Evolutionary conservation across 1,140 invertebrate species (phyloP).

Genomic region (Anoplolepis gracilipes): DNA sequence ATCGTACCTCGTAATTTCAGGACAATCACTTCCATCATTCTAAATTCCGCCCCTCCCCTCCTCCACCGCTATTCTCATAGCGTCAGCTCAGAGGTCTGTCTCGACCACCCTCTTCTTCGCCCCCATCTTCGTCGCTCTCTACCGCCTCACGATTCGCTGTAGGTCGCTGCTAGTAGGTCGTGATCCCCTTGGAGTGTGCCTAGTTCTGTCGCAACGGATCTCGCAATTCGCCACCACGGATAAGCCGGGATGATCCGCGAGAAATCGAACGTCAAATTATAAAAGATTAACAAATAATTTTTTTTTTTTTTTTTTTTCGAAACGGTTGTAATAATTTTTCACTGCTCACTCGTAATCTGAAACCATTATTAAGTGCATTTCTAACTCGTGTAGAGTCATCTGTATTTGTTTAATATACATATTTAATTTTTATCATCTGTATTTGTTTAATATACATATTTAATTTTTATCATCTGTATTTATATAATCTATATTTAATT

Average conservation of each 20-base stretch:
- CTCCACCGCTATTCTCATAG: slow-evolving; percentile 52
- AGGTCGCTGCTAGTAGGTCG: slow-evolving; percentile 39
- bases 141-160: neutral
- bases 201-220: slow-evolving; percentile 61
- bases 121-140: neutral
- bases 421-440: too few relatives aligned
- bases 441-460: neutral
- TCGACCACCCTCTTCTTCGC: slow-evolving; percentile 19
- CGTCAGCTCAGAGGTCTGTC: slow-evolving; percentile 57
- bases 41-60: slow-evolving; percentile 58
- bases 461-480: slow-evolving; percentile 3
- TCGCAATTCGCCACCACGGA: slow-evolving; percentile 54
- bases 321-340: neutral
- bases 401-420: too few relatives aligned
- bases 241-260: slow-evolving; percentile 41
- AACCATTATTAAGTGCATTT: neutral
- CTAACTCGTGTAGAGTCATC: too few relatives aligned
- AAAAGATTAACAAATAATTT: slow-evolving; percentile 20
- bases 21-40: slow-evolving; percentile 70
- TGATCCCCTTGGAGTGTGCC: slow-evolving; percentile 63
- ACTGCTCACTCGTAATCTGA: too few relatives aligned
- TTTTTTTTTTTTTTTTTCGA: too few relatives aligned
- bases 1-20: slow-evolving; percentile 68
- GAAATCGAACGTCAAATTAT: slow-evolving; percentile 19
- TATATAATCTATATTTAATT: neutral